Evolutionary conservation across 2,113 vertebrate genomes (phyloP).

Genomic region (Urocitellus parryii): DNA sequence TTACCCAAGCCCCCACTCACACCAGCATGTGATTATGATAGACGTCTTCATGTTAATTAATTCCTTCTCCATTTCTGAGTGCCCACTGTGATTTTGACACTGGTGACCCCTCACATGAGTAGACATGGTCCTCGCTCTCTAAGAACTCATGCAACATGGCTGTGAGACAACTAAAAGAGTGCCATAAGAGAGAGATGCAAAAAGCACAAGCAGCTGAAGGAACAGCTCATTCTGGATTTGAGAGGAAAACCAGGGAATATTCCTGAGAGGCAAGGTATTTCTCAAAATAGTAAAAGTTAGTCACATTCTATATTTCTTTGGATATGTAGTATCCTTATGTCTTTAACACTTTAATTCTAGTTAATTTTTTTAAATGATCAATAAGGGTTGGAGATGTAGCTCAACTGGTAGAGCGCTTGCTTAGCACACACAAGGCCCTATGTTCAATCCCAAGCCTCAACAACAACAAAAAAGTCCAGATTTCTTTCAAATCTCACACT

Average conservation of each 20-base stretch:
- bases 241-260: neutral
- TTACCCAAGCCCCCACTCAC: neutral
- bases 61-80: neutral
- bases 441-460: too few species aligned
- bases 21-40: neutral
- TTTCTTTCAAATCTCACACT: constrained; percentile 26
- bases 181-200: neutral
- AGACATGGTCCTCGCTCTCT: neutral
- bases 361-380: neutral
- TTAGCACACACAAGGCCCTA: too few species aligned
- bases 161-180: neutral
- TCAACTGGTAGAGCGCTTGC: too few species aligned
- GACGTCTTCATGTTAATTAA: neutral
- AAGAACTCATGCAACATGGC: neutral
- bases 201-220: neutral
- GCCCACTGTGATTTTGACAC: neutral
- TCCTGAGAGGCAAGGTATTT: neutral
- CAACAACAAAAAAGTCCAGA: neutral
- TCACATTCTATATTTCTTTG: neutral
- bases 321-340: neutral
- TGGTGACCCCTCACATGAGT: neutral
- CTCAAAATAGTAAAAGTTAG: neutral
- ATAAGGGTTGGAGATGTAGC: neutral
- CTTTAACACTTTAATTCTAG: neutral
- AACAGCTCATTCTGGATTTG: neutral